Base-by-base conservation (phyloP, 2,113 vertebrate genomes). In the Artemisiospiza belli region DNA sequence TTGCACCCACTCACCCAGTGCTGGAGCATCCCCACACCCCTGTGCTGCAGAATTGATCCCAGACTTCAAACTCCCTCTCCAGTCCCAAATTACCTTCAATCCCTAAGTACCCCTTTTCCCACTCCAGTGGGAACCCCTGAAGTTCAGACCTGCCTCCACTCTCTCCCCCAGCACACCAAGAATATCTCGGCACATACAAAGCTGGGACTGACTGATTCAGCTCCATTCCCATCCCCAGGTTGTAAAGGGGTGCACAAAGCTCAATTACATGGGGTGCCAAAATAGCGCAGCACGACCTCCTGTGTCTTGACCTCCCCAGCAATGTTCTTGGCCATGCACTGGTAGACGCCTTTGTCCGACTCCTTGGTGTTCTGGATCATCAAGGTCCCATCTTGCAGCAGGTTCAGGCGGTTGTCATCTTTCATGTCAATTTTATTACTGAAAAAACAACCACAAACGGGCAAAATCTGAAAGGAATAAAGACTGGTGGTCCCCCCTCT, bases 291-390 rank as follows among this genome's bases (percentile, higher is more conserved):
- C 28, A 97, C 89, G 0, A 97, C 98, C 49, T 97, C 97, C 59
- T 97, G 97, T 0, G 98, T 98, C 96, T 98, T 98, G 75, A 72
- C 98, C 95, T 98, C 98, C 18, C 98, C 98, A 2, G 97, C 97
- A 7, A 97, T 75, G 61, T 98, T 98, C 94, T 98, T 98, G 95
- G 98, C 98, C 96, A 97, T 97, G 91, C 98, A 98, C 88, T 98
- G 98, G 94, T 98, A 98, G 89, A 97, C 2, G 10, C 98, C 98
- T 74, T 97, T 97, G 91, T 98, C 98, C 0, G 98, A 98, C 87
- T 98, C 98, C 80, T 94, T 95, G 58, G 97, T 97, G 24, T 98
- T 97, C 84, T 98, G 97, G 78, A 98, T 98, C 98, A 97, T 98
- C 90, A 98, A 64, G n/a, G 98, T 98, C 2, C 98, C 98, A 2